Evolutionary conservation across 1,140 invertebrate genomes (phyloP).

Genomic region (Drosophila subpulchrella): DNA sequence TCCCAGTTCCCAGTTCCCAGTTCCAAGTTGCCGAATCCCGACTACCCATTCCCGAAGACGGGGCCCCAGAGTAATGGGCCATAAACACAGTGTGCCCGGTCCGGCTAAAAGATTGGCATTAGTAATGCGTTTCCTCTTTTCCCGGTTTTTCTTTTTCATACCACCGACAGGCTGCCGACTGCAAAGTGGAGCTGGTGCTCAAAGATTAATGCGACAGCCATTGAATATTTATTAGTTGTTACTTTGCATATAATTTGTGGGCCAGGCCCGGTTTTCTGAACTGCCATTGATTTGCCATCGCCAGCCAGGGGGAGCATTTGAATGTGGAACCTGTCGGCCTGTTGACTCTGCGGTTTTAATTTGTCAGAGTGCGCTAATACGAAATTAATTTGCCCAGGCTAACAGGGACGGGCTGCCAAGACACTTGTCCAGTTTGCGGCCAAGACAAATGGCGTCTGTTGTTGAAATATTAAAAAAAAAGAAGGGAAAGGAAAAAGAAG

Average conservation of each 20-base stretch:
- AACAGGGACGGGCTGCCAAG: constrained; percentile 47
- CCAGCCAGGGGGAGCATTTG: constrained; percentile 43
- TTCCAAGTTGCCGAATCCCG: not conserved
- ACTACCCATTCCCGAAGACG: constrained; percentile 2
- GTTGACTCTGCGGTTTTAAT: constrained; percentile 80
- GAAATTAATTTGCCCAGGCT: constrained; percentile 69
- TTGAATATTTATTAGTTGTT: constrained; percentile 82
- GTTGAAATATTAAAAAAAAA: constrained; percentile 72
- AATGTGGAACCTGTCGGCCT: constrained; percentile 67
- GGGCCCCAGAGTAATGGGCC: constrained; percentile 33
- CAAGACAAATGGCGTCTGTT: constrained; percentile 78
- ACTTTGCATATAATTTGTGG: constrained; percentile 81
- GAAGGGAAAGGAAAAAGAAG: not conserved
- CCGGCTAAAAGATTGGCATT: constrained; percentile 75
- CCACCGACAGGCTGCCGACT: constrained; percentile 34
- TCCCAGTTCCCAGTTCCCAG: not conserved
- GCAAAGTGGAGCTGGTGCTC: constrained; percentile 63
- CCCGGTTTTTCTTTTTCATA: constrained; percentile 6
- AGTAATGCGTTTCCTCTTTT: constrained; percentile 63
- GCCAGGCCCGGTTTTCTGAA: constrained; percentile 22
- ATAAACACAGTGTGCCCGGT: constrained; percentile 45
- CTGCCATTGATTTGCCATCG: constrained; percentile 66
- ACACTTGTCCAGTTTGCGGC: constrained; percentile 67
- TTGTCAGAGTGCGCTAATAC: constrained; percentile 81
- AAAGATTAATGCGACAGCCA: constrained; percentile 81